Conservation (phyloP, 2,888 invertebrate genomes). For the Tipula lateralis region DNA sequence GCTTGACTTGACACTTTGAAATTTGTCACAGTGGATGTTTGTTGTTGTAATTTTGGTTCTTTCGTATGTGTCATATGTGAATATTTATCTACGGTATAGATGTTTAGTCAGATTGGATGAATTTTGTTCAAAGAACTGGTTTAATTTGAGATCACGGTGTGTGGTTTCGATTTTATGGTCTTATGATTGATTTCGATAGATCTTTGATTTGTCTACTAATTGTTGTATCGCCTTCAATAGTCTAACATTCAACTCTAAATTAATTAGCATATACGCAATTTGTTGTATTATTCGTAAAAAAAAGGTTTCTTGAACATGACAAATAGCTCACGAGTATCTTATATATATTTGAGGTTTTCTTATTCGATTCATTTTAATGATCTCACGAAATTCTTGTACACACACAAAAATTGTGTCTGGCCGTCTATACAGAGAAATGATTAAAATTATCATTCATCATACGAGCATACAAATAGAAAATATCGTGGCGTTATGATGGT, state of each 20-base stretch:
- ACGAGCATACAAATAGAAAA: neutral
- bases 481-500: neutral
- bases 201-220: neutral
- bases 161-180: neutral
- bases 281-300: neutral
- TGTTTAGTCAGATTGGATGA: neutral
- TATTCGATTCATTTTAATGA: neutral
- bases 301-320: neutral
- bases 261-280: neutral
- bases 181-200: neutral
- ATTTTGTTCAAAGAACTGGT: neutral
- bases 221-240: neutral
- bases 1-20: slow-evolving; percentile 11
- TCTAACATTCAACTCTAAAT: neutral
- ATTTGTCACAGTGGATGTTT: neutral
- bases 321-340: neutral
- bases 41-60: neutral
- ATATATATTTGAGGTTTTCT: slow-evolving; percentile 12
- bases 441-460: neutral
- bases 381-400: neutral
- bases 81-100: neutral
- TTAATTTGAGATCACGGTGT: neutral
- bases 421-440: neutral
- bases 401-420: neutral
- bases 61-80: neutral